These are phyloP conservation scores for Caenorhabditis plicata DNA, from an alignment of 2,888 invertebrate genomes.

Conservation along the genomic window DNA sequence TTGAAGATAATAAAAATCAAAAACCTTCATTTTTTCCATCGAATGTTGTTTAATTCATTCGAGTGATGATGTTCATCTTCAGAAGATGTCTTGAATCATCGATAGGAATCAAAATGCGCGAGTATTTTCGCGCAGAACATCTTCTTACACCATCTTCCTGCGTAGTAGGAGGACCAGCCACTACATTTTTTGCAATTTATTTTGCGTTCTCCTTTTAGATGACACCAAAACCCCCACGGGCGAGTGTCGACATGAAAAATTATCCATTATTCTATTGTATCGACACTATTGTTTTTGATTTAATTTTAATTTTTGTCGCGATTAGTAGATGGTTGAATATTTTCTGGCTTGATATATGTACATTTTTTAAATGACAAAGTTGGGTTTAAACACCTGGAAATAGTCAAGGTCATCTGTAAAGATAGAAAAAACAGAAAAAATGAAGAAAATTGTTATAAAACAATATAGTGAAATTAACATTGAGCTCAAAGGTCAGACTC, in stretches of 20 bases:
- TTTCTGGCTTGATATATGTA: too few relatives aligned
- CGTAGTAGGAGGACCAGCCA: slow-evolving; percentile 26
- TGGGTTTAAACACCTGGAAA: slow-evolving; percentile 9
- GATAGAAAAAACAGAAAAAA: not conserved
- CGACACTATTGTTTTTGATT: not conserved
- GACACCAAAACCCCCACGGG: too few relatives aligned
- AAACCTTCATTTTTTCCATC: not conserved
- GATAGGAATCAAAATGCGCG: slow-evolving; percentile 25
- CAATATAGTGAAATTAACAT: slow-evolving; percentile 21
- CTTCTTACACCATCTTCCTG: slow-evolving; percentile 4
- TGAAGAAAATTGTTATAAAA: slow-evolving; percentile 1
- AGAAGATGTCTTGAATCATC: slow-evolving; percentile 17
- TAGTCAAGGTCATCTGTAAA: slow-evolving; percentile 4
- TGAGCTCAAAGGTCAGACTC: slow-evolving; percentile 9
- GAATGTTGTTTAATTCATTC: not conserved
- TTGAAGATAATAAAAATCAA: slow-evolving; percentile 5
- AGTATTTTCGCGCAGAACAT: too few relatives aligned
- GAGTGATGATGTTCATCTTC: too few relatives aligned
- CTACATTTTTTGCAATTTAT: too few relatives aligned
- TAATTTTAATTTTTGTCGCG: not conserved
- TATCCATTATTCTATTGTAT: slow-evolving; percentile 35
- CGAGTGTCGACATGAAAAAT: slow-evolving; percentile 28
- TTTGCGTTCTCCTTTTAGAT: too few relatives aligned
- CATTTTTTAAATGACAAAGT: too few relatives aligned
- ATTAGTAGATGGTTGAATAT: too few relatives aligned